Conservation (phyloP, 2,113 vertebrate species). For the Zootoca vivipara region DNA sequence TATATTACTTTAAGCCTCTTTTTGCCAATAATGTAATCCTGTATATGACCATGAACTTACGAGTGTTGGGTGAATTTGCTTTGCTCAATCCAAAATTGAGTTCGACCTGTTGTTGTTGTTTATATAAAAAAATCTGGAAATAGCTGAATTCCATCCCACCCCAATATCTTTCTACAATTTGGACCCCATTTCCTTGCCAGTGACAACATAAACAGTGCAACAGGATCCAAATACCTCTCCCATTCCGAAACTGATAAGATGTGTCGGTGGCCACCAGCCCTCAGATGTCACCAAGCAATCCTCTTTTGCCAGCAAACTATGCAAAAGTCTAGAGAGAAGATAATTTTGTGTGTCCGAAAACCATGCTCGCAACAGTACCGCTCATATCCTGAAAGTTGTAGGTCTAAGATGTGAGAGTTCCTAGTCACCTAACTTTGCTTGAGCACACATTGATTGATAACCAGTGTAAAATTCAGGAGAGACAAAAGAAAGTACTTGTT, state of each 20-base stretch:
- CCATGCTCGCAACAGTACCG: neutral
- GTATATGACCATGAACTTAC: neutral
- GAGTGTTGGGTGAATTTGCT: no score
- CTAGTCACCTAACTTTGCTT: no score
- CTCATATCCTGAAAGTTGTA: neutral
- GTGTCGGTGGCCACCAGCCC: neutral
- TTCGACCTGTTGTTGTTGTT: neutral
- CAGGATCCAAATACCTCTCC: neutral
- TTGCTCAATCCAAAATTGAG: neutral
- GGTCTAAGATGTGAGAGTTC: neutral
- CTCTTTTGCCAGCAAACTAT: neutral
- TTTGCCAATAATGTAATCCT: neutral
- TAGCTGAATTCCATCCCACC: neutral
- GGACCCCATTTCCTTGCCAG: neutral
- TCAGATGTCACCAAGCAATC: neutral
- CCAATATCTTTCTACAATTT: neutral
- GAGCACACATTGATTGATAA: no score
- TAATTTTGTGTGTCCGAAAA: neutral
- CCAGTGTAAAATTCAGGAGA: no score
- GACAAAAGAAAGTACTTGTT: no score
- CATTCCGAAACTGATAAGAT: neutral
- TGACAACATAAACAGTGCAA: neutral
- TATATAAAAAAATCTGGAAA: neutral
- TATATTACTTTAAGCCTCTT: neutral
- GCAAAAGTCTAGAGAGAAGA: neutral